These are phyloP conservation scores for Elmis aenea DNA, from an alignment of 2,888 invertebrate species.

Conservation along the genomic window DNA sequence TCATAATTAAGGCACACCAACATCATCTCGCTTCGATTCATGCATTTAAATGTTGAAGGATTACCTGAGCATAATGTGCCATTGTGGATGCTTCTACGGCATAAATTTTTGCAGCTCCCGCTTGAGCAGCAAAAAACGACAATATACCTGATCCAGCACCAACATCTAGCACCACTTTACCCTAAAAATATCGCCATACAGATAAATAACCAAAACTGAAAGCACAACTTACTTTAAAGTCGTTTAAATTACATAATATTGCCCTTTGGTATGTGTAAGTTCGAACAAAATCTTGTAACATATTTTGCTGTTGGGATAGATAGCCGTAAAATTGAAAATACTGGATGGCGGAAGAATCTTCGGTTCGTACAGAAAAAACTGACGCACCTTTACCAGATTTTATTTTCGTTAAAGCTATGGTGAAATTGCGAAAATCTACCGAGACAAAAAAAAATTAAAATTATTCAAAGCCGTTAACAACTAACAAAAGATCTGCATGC, in stretches of 20 bases:
- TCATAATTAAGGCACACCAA: constrained; percentile 2
- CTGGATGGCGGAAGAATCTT: constrained; percentile 96
- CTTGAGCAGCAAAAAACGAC: constrained; percentile 97
- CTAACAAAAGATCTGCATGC: constrained; percentile 4
- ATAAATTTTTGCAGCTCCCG: constrained; percentile 93
- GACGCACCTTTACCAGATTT: constrained; percentile 71
- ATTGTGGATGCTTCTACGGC: constrained; percentile 99
- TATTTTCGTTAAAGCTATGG: constrained; percentile 66
- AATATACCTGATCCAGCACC: constrained; percentile 98
- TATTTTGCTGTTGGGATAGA: constrained; percentile 98
- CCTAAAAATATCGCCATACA: constrained; percentile 39
- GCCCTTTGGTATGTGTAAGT: constrained; percentile 98
- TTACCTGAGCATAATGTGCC: constrained; percentile 88
- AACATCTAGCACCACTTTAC: constrained; percentile 93
- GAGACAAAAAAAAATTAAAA: constrained; percentile 7
- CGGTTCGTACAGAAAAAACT: constrained; percentile 92
- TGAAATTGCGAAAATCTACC: constrained; percentile 68
- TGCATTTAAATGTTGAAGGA: background rate
- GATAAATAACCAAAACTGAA: constrained; percentile 1
- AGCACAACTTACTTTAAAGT: constrained; percentile 61
- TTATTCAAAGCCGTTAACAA: background rate
- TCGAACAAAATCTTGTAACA: constrained; percentile 99
- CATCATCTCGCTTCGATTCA: no score
- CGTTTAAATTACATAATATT: constrained; percentile 85
- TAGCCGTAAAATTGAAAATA: constrained; percentile 99